phyloP scores from a whole-genome alignment of 2,888 invertebrate species.

The Branchipolynoe longqiensis region DNA sequence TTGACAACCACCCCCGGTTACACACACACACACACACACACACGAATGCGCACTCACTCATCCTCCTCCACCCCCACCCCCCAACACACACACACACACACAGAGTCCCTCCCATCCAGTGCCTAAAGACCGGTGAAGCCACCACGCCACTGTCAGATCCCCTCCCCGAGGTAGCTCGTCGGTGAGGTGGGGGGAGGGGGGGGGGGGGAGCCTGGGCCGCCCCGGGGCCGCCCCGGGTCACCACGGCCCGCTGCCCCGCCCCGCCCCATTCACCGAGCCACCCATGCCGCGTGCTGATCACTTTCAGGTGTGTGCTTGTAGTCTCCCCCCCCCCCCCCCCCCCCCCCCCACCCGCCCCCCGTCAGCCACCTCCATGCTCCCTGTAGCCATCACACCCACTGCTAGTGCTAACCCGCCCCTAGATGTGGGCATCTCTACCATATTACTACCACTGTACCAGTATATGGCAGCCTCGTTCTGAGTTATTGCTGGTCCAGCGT shows the following conservation, averaged over 20 bases:
- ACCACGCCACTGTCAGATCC: too few species aligned
- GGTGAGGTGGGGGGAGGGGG: not conserved
- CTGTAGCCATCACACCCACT: too few species aligned
- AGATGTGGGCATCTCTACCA: not conserved
- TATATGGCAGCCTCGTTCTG: too few species aligned
- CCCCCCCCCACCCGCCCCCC: not conserved
- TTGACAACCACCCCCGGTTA: too few species aligned
- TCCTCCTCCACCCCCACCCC: not conserved
- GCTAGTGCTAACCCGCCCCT: too few species aligned
- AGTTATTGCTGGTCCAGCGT: too few species aligned
- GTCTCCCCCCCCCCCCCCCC: not conserved
- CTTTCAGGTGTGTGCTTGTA: constrained; percentile 6
- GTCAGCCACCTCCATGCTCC: not conserved
- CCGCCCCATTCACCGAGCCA: not conserved
- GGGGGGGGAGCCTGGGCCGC: constrained; percentile 25
- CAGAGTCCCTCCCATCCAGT: too few species aligned
- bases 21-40: too few species aligned
- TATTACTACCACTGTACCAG: too few species aligned
- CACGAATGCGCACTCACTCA: too few species aligned
- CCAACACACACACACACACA: not conserved
- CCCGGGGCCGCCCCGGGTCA: constrained; percentile 4
- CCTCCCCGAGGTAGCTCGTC: not conserved
- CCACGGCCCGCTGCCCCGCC: not conserved
- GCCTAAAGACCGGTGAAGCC: too few species aligned
- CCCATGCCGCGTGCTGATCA: not conserved